Conservation (phyloP, 2,888 invertebrate species). For the Neoitamus cyanurus region DNA sequence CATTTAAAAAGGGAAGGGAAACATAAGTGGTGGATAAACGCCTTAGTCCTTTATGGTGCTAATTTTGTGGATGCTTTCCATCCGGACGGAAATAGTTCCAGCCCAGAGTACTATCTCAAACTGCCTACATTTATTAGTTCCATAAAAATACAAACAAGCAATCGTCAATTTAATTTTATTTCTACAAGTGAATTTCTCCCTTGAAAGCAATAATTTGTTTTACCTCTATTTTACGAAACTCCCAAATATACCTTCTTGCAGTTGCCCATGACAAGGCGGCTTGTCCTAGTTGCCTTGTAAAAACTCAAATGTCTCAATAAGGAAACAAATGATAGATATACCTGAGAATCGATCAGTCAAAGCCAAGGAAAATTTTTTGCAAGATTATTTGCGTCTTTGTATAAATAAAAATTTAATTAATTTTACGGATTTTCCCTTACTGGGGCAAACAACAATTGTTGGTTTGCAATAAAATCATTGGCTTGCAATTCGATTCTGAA, state of each 20-base stretch:
- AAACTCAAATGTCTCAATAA: neutral
- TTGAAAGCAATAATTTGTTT: neutral
- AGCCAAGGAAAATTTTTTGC: neutral
- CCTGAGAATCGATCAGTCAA: neutral
- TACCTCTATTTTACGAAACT: neutral
- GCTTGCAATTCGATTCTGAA: neutral
- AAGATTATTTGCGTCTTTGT: neutral
- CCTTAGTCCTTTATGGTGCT: neutral
- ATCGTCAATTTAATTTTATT: neutral
- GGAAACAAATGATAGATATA: slow-evolving; percentile 25
- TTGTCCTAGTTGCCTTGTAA: neutral
- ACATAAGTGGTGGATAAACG: neutral
- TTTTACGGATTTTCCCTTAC: neutral
- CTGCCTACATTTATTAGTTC: neutral
- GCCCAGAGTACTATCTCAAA: neutral
- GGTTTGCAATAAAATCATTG: neutral
- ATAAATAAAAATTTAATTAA: slow-evolving; percentile 13
- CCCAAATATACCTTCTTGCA: neutral
- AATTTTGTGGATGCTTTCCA: neutral
- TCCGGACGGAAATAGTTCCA: neutral
- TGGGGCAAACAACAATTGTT: neutral
- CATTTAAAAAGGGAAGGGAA: slow-evolving; percentile 2
- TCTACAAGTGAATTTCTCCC: neutral
- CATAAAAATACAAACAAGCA: neutral
- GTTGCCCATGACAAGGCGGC: neutral